Evolutionary conservation across 1,140 invertebrate genomes (phyloP).

Genomic region (Calycopis cecrops): DNA sequence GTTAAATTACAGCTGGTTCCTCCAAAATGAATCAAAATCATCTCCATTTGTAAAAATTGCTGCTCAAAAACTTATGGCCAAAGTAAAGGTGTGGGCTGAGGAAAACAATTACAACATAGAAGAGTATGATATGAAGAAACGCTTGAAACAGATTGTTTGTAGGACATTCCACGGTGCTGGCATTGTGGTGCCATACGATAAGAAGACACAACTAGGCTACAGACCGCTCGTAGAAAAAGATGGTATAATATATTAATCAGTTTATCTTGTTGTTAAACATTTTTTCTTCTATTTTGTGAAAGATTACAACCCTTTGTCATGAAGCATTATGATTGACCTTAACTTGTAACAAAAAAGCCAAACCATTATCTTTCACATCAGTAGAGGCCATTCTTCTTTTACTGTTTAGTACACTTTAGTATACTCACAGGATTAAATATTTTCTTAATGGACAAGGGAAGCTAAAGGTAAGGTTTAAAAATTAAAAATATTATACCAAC

Average conservation of each 20-base stretch:
- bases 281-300: neutral
- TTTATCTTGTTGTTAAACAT: too few relatives aligned
- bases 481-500: too few relatives aligned
- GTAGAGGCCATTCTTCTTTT: too few relatives aligned
- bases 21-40: slow-evolving; percentile 78
- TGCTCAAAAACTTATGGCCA: slow-evolving; percentile 76
- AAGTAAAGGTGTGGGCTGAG: slow-evolving; percentile 80
- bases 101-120: slow-evolving; percentile 79
- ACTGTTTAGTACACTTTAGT: too few relatives aligned
- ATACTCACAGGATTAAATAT: too few relatives aligned
- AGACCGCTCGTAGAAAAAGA: slow-evolving; percentile 83
- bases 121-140: slow-evolving; percentile 77
- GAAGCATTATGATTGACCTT: too few relatives aligned
- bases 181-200: slow-evolving; percentile 91
- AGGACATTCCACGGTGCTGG: slow-evolving; percentile 91
- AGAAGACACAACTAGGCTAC: slow-evolving; percentile 88
- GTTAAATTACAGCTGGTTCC: slow-evolving; percentile 73
- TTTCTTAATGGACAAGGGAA: too few relatives aligned
- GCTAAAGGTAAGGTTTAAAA: too few relatives aligned
- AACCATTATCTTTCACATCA: too few relatives aligned
- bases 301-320: neutral
- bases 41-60: slow-evolving; percentile 81
- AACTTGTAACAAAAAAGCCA: too few relatives aligned
- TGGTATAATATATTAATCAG: too few relatives aligned
- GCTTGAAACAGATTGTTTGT: slow-evolving; percentile 81